Percentiles rank a stretch among this genome's conserved stretches.
phyloP scores from a whole-genome alignment of 2,113 vertebrate genomes.

The Pholis gunnellus region DNA sequence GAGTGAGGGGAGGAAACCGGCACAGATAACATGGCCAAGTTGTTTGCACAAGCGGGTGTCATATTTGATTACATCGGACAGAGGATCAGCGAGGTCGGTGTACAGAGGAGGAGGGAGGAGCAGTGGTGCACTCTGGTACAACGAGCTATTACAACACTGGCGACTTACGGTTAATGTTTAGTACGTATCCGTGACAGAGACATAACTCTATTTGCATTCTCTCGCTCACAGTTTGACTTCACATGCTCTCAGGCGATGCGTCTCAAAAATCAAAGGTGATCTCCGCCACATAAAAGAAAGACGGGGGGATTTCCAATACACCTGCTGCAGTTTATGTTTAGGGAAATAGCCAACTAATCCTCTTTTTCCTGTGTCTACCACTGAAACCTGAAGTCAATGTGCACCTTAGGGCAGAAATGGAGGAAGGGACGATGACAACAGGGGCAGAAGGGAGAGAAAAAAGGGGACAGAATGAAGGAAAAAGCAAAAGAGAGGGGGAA shows the following conservation, averaged over 20 bases:
- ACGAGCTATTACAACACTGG: conserved; percentile 22
- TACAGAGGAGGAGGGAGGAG: neutral
- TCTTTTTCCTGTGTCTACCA: conserved; percentile 47
- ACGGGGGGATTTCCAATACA: conserved; percentile 67
- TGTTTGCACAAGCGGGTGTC: conserved; percentile 71
- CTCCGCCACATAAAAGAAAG: conserved; percentile 33
- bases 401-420: conserved; percentile 47
- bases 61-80: conserved; percentile 62
- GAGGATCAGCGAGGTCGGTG: conserved; percentile 51
- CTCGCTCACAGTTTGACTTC: conserved; percentile 17
- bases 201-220: conserved; percentile 41
- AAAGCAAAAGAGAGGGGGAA: neutral
- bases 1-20: conserved; percentile 10
- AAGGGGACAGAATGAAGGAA: neutral
- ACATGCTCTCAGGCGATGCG: conserved; percentile 39
- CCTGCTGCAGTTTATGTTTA: conserved; percentile 70
- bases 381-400: conserved; percentile 69
- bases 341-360: conserved; percentile 64
- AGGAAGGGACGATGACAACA: conserved; percentile 13
- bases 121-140: conserved; percentile 8
- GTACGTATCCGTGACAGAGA: conserved; percentile 31
- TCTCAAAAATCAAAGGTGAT: conserved; percentile 67
- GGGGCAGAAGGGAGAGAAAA: conserved; percentile 17
- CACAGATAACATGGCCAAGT: conserved; percentile 54
- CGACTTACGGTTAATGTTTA: conserved; percentile 33